phyloP scores from a whole-genome alignment of 2,797 vertebrate species.

The Hybognathus amarus region DNA sequence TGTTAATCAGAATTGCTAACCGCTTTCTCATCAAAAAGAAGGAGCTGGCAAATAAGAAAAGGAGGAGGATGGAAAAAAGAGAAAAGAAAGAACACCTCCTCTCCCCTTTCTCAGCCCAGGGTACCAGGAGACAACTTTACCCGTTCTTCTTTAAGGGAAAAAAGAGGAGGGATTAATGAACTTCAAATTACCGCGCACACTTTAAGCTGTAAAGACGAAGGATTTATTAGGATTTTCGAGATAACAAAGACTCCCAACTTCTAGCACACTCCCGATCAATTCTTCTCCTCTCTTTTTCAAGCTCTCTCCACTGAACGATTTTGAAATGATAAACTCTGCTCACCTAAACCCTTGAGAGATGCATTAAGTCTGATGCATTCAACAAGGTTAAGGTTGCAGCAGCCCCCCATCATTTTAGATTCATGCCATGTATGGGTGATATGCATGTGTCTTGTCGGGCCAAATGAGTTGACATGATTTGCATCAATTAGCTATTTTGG shows the following conservation, averaged over 20 bases:
- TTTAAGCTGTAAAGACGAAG: slow-evolving; percentile 99
- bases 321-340: slow-evolving; percentile 92
- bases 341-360: slow-evolving; percentile 85
- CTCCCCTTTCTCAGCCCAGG: slow-evolving; percentile 84
- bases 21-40: slow-evolving; percentile 82
- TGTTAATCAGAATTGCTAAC: slow-evolving; percentile 97
- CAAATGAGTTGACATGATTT: slow-evolving; percentile 73
- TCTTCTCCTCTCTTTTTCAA: slow-evolving; percentile 70
- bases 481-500: slow-evolving; percentile 82
- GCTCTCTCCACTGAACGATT: slow-evolving; percentile 88
- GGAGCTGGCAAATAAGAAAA: slow-evolving; percentile 74
- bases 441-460: slow-evolving; percentile 54
- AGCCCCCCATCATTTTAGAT: slow-evolving; percentile 74
- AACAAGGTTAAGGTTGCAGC: slow-evolving; percentile 84
- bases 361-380: slow-evolving; percentile 85
- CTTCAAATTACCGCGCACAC: slow-evolving; percentile 95
- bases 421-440: slow-evolving; percentile 63
- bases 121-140: slow-evolving; percentile 91
- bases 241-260: slow-evolving; percentile 98
- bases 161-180: slow-evolving; percentile 92
- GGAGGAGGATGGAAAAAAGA: slow-evolving; percentile 61
- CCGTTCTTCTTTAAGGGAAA: slow-evolving; percentile 91
- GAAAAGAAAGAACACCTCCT: slow-evolving; percentile 78
- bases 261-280: slow-evolving; percentile 98
- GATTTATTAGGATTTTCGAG: slow-evolving; percentile 99